A percentile compares a stretch with the other conserved stretches of the same genome.
These are phyloP conservation scores for Esperia sulphurella DNA, from an alignment of 2,888 invertebrate genomes.

Conservation along the genomic window DNA sequence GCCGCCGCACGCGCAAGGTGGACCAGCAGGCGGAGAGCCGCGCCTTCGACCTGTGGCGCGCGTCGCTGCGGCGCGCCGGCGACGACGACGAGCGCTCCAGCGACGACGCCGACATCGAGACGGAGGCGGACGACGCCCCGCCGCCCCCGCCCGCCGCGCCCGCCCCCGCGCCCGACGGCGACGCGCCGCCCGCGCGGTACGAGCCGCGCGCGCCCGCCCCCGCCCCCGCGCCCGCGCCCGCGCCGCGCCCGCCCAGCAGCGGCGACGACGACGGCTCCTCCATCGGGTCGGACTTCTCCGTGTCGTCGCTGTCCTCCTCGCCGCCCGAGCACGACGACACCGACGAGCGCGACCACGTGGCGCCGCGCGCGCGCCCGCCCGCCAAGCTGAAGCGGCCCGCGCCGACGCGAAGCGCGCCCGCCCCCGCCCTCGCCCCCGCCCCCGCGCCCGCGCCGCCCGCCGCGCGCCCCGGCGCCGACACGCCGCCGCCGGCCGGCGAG, in stretches of 20 bases:
- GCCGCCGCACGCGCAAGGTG: conserved; percentile 28
- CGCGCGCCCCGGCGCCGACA: conserved; percentile 8
- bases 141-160: conserved; percentile 8
- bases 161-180: conserved; percentile 13
- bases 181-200: conserved; percentile 7
- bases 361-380: conserved; percentile 9
- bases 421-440: neutral
- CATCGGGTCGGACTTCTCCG: conserved; percentile 31
- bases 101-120: conserved; percentile 47
- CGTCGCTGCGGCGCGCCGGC: conserved; percentile 38
- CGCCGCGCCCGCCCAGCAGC: conserved; percentile 19
- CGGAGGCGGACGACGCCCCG: conserved; percentile 21
- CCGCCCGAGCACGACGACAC: conserved; percentile 1
- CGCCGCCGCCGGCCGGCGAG: conserved; percentile 1
- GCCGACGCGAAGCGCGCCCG: conserved; percentile 11
- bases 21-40: conserved; percentile 34
- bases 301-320: conserved; percentile 12
- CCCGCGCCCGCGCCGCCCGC: neutral
- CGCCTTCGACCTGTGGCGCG: conserved; percentile 63
- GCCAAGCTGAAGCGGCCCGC: conserved; percentile 1
- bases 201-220: conserved; percentile 9
- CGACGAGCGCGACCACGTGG: conserved; percentile 15
- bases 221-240: conserved; percentile 2
- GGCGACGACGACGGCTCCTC: conserved; percentile 36
- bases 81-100: conserved; percentile 45